Conservation (phyloP, 64 coral and sea anemone genomes). For the Actinia equina region DNA sequence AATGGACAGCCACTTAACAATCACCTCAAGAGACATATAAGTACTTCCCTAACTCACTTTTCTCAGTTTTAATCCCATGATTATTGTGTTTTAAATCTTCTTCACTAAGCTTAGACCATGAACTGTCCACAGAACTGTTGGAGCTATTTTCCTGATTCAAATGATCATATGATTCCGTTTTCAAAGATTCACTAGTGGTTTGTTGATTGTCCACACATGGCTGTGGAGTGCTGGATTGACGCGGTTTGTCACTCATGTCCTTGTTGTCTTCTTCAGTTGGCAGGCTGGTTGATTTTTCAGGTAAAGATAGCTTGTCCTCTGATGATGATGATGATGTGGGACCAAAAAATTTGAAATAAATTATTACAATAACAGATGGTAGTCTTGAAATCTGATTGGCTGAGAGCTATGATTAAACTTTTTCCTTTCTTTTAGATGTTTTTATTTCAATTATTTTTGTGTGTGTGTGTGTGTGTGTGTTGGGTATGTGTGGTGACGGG, state of each 20-base stretch:
- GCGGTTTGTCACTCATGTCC: neutral
- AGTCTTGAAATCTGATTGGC: too few species aligned
- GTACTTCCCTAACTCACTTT: constrained; percentile 15
- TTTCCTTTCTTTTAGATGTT: too few species aligned
- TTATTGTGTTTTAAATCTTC: constrained; percentile 41
- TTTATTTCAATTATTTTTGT: too few species aligned
- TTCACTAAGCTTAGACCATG: constrained; percentile 86
- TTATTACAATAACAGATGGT: too few species aligned
- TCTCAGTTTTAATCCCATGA: neutral
- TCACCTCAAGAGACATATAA: neutral
- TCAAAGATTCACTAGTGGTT: neutral
- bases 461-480: too few species aligned
- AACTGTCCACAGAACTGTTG: constrained; percentile 76
- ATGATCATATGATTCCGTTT: neutral
- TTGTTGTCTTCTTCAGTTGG: neutral
- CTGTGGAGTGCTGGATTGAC: constrained; percentile 8
- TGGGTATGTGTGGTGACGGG: too few species aligned
- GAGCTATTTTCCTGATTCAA: constrained; percentile 50
- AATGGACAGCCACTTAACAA: too few species aligned
- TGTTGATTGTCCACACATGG: neutral
- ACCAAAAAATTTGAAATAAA: too few species aligned
- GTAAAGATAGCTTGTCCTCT: neutral
- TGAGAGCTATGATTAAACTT: too few species aligned
- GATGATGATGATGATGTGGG: neutral
- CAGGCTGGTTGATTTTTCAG: neutral